Base-by-base conservation (phyloP, 2,888 invertebrate species). In the Scaeva pyrastri region DNA sequence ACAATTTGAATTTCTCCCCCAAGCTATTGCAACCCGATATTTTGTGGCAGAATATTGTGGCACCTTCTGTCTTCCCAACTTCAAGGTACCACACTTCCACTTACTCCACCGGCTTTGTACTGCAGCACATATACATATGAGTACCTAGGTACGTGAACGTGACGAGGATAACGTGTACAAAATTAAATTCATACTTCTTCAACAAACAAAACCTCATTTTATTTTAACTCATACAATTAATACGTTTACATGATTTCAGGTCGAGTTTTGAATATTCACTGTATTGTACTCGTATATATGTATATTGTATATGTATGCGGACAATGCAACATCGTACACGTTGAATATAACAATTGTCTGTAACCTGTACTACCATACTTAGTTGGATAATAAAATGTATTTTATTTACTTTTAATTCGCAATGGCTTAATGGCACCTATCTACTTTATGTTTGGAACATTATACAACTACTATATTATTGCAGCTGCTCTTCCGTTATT, bases 321-420 rank as follows among this genome's bases (percentile, higher is more conserved):
- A 14, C 14, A 52, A 23, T 23, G 23, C 52, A 52, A 14, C 23
- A 50, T 50, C 19, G 21, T 11, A n/a, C 7, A 36, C 16, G 16
- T 26, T 56, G 3, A 16, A 4, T 36, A n/a, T 31, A 31, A 31
- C 8, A 7, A 31, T 56, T 55, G 5, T 36, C 16, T 58, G 36
- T 19, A 12, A 16, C 36, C 1, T 36, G 19, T 56, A 31, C n/a
- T n/a, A n/a, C n/a, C n/a, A n/a, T n/a, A n/a, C n/a, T 16, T n/a
- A 10, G 71, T 66, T 60, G 70, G 75, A 58, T 31, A 66, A 72
- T 60, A 41, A 60, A 76, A 85, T 76, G 75, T 85, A 76, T 80
- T 85, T 85, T 80, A 80, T 85, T 85, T 76, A 80, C 72, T 75
- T 85, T 85, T 85, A 85, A 84, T 79, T 84, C 84, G 75, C 74